phyloP scores from a whole-genome alignment of 2,797 vertebrate species.

The Sebastiscus tertius region DNA sequence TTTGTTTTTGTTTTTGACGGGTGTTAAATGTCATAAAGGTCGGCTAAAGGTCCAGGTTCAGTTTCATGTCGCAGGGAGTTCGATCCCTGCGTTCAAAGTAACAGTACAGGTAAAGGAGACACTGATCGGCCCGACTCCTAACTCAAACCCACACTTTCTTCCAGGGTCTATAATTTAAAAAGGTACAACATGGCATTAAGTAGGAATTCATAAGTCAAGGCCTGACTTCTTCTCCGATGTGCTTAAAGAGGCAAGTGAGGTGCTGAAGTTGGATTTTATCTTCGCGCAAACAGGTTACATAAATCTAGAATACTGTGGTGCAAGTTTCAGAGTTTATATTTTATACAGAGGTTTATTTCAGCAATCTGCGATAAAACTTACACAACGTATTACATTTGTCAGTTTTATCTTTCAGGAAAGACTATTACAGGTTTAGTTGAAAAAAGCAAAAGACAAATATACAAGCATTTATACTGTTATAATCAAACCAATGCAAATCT shows the following conservation, averaged over 20 bases:
- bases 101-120: conserved; percentile 40
- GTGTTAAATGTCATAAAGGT: conserved; percentile 5
- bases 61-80: conserved; percentile 3
- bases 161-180: conserved; percentile 18
- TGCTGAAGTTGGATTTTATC: conserved; percentile 35
- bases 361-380: conserved; percentile 41
- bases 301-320: conserved; percentile 63
- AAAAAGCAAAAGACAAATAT: conserved; percentile 9
- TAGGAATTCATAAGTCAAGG: not conserved
- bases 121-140: conserved; percentile 11
- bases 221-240: conserved; percentile 14
- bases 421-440: conserved; percentile 29
- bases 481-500: conserved; percentile 39
- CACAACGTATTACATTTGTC: conserved; percentile 34
- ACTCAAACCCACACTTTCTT: conserved; percentile 1
- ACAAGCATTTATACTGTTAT: conserved; percentile 48
- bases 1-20: conserved; percentile 1
- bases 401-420: conserved; percentile 39
- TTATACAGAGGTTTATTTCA: conserved; percentile 78
- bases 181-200: not conserved
- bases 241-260: not conserved
- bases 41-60: conserved; percentile 11
- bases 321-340: conserved; percentile 79
- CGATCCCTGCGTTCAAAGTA: conserved; percentile 18
- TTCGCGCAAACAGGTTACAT: conserved; percentile 52